Conservation (phyloP, 30 jellyfish, hydroid and myxozoan species). For the Phacellophora camtschatica region DNA sequence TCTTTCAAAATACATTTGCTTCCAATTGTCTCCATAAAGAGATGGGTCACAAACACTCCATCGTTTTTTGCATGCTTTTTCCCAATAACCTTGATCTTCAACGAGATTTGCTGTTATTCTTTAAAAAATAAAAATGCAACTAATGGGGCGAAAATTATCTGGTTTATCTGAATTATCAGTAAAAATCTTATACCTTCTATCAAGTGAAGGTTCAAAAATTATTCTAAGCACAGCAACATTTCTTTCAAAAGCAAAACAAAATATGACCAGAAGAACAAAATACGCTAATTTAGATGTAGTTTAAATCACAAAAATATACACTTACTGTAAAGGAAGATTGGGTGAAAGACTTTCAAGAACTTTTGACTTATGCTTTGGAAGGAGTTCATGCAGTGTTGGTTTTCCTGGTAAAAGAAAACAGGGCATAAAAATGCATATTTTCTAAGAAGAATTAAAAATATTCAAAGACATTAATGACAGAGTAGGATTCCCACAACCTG, state of each 20-base stretch:
- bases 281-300: too few relatives aligned
- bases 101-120: conserved; percentile 86
- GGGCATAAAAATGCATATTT: too few relatives aligned
- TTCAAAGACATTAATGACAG: too few relatives aligned
- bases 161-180: too few relatives aligned
- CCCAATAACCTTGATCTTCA: conserved; percentile 84
- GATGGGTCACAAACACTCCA: conserved; percentile 92
- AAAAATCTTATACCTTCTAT: too few relatives aligned
- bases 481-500: too few relatives aligned
- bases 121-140: neutral
- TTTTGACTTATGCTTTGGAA: conserved; percentile 83
- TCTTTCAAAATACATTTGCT: conserved; percentile 90
- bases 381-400: conserved; percentile 76
- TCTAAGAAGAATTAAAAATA: too few relatives aligned
- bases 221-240: too few relatives aligned
- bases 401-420: conserved; percentile 52
- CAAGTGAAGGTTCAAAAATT: too few relatives aligned
- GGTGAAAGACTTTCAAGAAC: conserved; percentile 70
- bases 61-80: conserved; percentile 74
- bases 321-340: conserved; percentile 70
- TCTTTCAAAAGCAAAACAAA: too few relatives aligned
- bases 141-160: too few relatives aligned
- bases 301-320: neutral
- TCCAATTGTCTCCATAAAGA: conserved; percentile 68
- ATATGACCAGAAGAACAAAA: too few relatives aligned